Evolutionary conservation across 2,113 vertebrate genomes (phyloP).

Genomic region (Atlantisia rogersi): DNA sequence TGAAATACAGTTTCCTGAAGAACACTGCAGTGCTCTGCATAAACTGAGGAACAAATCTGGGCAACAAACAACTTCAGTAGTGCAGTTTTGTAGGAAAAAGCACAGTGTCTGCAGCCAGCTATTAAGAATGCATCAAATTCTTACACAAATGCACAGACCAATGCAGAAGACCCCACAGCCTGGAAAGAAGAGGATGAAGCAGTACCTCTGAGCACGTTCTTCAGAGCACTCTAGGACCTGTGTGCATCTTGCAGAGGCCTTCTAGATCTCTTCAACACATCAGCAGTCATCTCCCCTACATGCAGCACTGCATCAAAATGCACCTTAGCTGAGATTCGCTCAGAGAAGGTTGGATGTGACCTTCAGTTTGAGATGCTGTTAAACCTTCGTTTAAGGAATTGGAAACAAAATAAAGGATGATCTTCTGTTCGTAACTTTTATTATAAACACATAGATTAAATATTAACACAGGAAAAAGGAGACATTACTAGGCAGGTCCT

Average conservation of each 20-base stretch:
- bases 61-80: background rate
- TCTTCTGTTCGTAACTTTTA: background rate
- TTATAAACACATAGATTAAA: slow-evolving; percentile 30
- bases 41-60: background rate
- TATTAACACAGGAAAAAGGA: background rate
- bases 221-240: background rate
- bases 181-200: background rate
- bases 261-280: fast-evolving
- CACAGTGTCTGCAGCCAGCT: background rate
- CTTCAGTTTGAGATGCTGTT: background rate
- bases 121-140: background rate
- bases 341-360: background rate
- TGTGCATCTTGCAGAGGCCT: background rate
- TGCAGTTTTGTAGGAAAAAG: background rate
- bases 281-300: background rate
- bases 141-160: background rate
- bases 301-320: background rate
- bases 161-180: background rate
- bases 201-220: background rate
- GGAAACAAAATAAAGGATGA: background rate
- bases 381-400: background rate
- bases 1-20: background rate
- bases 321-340: background rate
- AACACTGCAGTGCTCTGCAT: background rate
- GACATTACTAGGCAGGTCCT: background rate